Conservation (phyloP, 2,888 invertebrate species). For the Platycheirus rosarum region DNA sequence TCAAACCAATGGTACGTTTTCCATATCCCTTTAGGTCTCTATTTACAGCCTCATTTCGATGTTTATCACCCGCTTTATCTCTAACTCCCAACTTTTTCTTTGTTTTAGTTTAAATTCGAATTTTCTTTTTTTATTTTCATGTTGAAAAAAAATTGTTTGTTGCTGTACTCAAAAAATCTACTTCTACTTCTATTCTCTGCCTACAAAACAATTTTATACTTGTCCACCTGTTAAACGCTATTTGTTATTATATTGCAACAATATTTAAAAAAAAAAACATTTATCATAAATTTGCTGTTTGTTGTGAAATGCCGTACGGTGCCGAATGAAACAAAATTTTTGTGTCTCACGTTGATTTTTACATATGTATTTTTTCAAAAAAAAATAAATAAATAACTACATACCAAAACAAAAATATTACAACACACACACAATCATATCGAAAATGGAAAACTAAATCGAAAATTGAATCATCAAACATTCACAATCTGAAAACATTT, state of each 20-base stretch:
- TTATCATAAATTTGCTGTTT: conserved; percentile 50
- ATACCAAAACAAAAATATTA: conserved; percentile 58
- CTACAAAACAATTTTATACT: conserved; percentile 33
- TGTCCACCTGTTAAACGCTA: conserved; percentile 61
- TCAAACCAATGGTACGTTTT: conserved; percentile 91
- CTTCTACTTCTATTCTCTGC: conserved; percentile 53
- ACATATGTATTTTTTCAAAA: conserved; percentile 48
- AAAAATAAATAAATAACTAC: conserved; percentile 65
- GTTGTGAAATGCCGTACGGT: conserved; percentile 63
- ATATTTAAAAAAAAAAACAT: conserved; percentile 61
- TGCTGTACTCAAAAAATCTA: conserved; percentile 61
- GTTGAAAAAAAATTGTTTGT: conserved; percentile 70
- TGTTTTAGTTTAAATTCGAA: conserved; percentile 76
- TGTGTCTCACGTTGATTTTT: conserved; percentile 56
- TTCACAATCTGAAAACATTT: conserved; percentile 48
- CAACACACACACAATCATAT: conserved; percentile 69
- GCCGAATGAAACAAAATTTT: conserved; percentile 70
- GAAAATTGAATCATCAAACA: conserved; percentile 41
- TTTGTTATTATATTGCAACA: conserved; percentile 51
- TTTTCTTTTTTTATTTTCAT: conserved; percentile 75
- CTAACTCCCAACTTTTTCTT: conserved; percentile 19
- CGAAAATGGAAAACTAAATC: conserved; percentile 41
- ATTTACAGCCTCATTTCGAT: conserved; percentile 25
- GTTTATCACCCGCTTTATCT: conserved; percentile 58
- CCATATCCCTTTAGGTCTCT: neutral